Evolutionary conservation across 2,797 vertebrate genomes (phyloP).

Genomic region (Masticophis lateralis): DNA sequence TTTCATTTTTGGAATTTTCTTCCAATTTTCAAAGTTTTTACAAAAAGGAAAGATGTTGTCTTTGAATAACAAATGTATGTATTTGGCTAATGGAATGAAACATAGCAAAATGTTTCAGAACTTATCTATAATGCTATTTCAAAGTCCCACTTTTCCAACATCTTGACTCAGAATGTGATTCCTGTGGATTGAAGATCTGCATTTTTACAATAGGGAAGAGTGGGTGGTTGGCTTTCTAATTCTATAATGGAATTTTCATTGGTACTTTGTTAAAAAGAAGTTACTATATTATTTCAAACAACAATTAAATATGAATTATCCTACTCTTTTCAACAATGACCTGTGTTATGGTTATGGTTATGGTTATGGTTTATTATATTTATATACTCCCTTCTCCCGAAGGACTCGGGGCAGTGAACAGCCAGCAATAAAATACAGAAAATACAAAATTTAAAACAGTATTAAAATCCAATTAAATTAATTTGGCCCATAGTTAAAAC

Average conservation of each 20-base stretch:
- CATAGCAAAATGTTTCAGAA: constrained; percentile 46
- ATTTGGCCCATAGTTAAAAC: too few relatives aligned
- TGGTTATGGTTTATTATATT: too few relatives aligned
- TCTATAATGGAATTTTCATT: constrained; percentile 62
- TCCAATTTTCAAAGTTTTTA: background rate
- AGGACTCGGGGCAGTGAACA: too few relatives aligned
- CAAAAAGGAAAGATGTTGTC: background rate
- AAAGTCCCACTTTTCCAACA: constrained; percentile 47
- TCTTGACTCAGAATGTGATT: constrained; percentile 56
- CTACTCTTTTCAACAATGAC: constrained; percentile 47
- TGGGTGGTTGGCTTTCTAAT: constrained; percentile 36
- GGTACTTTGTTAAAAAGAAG: constrained; percentile 27
- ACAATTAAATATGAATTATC: constrained; percentile 51
- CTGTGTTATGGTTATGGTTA: constrained; percentile 11
- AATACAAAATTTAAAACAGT: too few relatives aligned
- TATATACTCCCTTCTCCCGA: too few relatives aligned
- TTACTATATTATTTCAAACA: constrained; percentile 34
- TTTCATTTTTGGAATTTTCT: background rate
- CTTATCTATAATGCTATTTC: background rate
- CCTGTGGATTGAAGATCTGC: constrained; percentile 41
- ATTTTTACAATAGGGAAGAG: constrained; percentile 41
- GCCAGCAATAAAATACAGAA: too few relatives aligned
- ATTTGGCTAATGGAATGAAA: constrained; percentile 48
- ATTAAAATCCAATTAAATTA: too few relatives aligned
- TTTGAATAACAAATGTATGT: constrained; percentile 12